Conservation (phyloP, 2,888 invertebrate species). For the Cerastoderma edule region DNA sequence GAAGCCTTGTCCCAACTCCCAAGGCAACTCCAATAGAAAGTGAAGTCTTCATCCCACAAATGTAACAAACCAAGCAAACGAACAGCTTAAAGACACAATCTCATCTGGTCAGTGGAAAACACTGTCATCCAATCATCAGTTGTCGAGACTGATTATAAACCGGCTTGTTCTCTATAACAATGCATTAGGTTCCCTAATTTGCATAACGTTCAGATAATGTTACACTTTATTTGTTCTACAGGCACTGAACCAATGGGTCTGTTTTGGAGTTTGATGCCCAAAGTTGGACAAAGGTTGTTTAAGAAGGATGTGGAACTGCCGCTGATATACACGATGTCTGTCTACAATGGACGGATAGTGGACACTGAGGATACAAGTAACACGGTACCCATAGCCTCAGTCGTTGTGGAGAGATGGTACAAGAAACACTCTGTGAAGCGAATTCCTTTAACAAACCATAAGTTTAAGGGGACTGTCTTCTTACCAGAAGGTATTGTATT, state of each 20-base stretch:
- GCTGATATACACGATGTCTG: background rate
- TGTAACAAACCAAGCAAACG: background rate
- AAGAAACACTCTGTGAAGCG: conserved; percentile 14
- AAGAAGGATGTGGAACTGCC: conserved; percentile 15
- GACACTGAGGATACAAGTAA: background rate
- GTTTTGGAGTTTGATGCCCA: conserved; percentile 16
- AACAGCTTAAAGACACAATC: background rate
- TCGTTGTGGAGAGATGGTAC: conserved; percentile 18
- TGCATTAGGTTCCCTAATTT: background rate
- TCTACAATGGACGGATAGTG: background rate
- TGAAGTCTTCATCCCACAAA: background rate
- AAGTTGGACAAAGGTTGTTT: conserved; percentile 14
- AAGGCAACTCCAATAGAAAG: too few species aligned
- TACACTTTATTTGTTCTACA: background rate
- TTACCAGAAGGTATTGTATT: conserved; percentile 15
- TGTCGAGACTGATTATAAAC: too few species aligned
- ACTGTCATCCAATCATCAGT: too few species aligned
- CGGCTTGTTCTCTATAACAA: background rate
- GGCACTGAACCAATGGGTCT: conserved; percentile 23
- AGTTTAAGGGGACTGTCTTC: conserved; percentile 18
- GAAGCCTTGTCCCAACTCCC: too few species aligned
- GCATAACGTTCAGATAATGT: background rate
- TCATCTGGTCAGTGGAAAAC: background rate
- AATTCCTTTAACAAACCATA: background rate
- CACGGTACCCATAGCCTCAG: conserved; percentile 1